Base-by-base conservation (phyloP, 2,797 vertebrate species). In the Poeciliopsis turneri region DNA sequence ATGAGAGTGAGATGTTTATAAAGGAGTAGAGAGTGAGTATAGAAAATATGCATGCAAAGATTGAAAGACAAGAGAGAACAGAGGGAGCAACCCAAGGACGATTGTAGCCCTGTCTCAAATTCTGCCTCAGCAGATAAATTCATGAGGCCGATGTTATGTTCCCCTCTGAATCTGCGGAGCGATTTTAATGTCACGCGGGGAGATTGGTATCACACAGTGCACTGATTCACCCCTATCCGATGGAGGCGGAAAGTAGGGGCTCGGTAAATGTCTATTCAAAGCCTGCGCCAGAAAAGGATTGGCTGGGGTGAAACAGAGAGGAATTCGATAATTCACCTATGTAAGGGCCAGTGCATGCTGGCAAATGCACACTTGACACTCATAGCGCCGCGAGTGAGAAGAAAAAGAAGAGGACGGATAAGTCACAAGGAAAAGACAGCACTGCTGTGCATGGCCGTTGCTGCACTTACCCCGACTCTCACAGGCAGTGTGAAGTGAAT, bases 51-150 rank as follows among this genome's bases (percentile, higher is more conserved):
- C 78, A 45, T 49, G 23, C 47, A 78, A 49, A 84, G 76, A 75
- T 23, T 59, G 57, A 80, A 74, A 71, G 74, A 76, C 66, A 57
- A 74, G 75, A 76, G 72, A 74, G 74, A 84, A 70, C 74, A 78
- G 80, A 77, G 59, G 76, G 83, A 89, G 86, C 72, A 85, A 84
- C 81, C 88, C 89, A 90, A 94, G 92, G 92, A 84, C 90, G 57
- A 91, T 78, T 16, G 82, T 33, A 78, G 85, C 68, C 74, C 77
- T 2, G 85, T 87, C 92, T 95, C 93, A 87, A 92, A 94, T 94
- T 94, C 88, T 91, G 93, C 91, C 84, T 90, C 81, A 64, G 69
- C 83, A 89, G 92, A 90, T 77, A 88, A 89, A 95, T 92, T 87
- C 82, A 80, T 3, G 81, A 90, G 79, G 80, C 81, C 88, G 18